phyloP scores from a whole-genome alignment of 2,113 vertebrate species.

The Notiomystis cincta region DNA sequence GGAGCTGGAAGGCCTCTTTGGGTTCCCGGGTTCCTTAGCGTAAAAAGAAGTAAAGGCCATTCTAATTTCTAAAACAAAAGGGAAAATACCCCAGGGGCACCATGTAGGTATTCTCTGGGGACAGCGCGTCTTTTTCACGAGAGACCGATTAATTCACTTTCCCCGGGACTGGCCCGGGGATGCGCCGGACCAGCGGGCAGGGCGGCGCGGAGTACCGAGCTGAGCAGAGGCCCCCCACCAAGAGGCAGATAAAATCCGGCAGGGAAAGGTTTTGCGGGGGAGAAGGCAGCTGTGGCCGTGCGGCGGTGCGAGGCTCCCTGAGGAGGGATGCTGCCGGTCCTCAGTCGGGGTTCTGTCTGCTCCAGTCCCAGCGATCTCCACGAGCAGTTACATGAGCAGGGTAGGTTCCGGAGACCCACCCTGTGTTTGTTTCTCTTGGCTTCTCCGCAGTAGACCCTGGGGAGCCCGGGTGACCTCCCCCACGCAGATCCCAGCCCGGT shows the following conservation, averaged over 20 bases:
- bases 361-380: neutral
- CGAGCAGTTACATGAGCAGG: neutral
- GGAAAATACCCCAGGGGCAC: no score
- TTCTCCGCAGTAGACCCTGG: neutral
- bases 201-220: no score
- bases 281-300: neutral
- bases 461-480: neutral
- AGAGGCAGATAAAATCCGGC: neutral
- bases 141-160: neutral
- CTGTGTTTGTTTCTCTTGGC: neutral
- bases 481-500: neutral
- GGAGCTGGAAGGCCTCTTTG: neutral
- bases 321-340: neutral
- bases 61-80: neutral
- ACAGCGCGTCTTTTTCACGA: neutral
- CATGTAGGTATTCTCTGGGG: fast-evolving
- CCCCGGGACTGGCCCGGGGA: no score
- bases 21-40: neutral
- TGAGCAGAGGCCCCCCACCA: neutral
- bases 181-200: neutral
- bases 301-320: no score
- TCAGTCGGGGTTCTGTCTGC: neutral
- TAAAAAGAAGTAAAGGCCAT: neutral
- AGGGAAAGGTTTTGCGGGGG: neutral
- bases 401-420: neutral